Percentiles rank a stretch among this genome's conserved stretches.
Conservation (phyloP, 2,888 invertebrate species). For the Cheilosia impressa region DNA sequence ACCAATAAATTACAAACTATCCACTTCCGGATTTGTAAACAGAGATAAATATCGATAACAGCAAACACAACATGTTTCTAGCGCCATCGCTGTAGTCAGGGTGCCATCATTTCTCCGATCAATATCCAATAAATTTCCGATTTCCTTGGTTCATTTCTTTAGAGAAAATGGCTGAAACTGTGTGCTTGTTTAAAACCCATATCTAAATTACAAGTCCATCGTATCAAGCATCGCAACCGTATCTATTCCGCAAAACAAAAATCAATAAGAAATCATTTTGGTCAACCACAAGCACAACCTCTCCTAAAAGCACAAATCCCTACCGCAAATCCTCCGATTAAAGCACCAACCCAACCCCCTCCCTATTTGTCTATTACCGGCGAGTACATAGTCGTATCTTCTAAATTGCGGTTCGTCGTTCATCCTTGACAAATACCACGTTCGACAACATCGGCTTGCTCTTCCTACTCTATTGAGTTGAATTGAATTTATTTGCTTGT, state of each 20-base stretch:
- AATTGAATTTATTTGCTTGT: conserved; percentile 44
- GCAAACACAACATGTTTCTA: conserved; percentile 12
- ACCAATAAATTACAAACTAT: conserved; percentile 16
- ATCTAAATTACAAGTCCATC: conserved; percentile 2
- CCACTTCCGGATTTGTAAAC: conserved; percentile 25
- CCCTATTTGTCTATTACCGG: conserved; percentile 6
- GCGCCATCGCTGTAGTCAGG: background rate
- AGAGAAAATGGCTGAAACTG: background rate
- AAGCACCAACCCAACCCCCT: conserved; percentile 22
- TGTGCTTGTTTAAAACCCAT: background rate
- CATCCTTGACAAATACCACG: conserved; percentile 48
- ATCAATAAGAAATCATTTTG: conserved; percentile 54
- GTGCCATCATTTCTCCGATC: conserved; percentile 9
- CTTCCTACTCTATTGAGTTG: conserved; percentile 4
- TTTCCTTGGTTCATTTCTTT: conserved; percentile 8
- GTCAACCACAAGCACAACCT: conserved; percentile 44
- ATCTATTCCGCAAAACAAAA: conserved; percentile 35
- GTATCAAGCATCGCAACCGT: conserved; percentile 18
- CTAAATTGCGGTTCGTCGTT: conserved; percentile 39
- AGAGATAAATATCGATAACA: conserved; percentile 16
- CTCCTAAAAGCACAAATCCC: conserved; percentile 23
- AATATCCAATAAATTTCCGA: conserved; percentile 51
- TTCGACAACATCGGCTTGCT: conserved; percentile 33
- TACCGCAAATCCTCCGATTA: conserved; percentile 42
- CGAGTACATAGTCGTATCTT: conserved; percentile 30